phyloP scores from a whole-genome alignment of 2,797 vertebrate species.

The Sebastes diaconus region DNA sequence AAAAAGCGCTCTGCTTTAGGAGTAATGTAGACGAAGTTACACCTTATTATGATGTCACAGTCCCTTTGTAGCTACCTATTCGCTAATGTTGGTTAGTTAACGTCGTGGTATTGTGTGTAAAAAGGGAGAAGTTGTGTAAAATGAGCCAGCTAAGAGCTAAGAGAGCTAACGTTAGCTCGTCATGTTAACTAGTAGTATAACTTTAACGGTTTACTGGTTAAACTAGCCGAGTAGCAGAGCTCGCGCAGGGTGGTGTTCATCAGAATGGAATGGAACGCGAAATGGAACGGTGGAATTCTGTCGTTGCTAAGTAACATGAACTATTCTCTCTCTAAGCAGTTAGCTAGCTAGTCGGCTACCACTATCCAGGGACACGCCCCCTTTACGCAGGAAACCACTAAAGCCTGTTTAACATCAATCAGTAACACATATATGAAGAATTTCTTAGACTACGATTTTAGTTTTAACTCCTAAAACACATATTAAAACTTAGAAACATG shows the following conservation, averaged over 20 bases:
- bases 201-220: background rate
- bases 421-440: background rate
- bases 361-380: conserved; percentile 52
- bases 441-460: background rate
- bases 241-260: background rate
- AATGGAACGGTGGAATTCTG: background rate
- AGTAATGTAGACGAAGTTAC: background rate
- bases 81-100: background rate
- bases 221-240: background rate
- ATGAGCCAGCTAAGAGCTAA: background rate
- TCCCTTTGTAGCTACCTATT: background rate
- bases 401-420: background rate
- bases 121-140: background rate
- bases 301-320: conserved; percentile 38
- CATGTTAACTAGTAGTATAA: background rate
- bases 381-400: background rate
- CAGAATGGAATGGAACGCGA: background rate
- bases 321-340: conserved; percentile 10
- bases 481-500: too few species aligned
- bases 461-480: too few species aligned
- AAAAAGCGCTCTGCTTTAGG: background rate
- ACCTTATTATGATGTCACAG: background rate
- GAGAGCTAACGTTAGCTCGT: background rate
- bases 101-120: background rate
- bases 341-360: conserved; percentile 2